Conservation (phyloP, 53 echinoderm and acorn worm species). For the Patiria pectinifera region DNA sequence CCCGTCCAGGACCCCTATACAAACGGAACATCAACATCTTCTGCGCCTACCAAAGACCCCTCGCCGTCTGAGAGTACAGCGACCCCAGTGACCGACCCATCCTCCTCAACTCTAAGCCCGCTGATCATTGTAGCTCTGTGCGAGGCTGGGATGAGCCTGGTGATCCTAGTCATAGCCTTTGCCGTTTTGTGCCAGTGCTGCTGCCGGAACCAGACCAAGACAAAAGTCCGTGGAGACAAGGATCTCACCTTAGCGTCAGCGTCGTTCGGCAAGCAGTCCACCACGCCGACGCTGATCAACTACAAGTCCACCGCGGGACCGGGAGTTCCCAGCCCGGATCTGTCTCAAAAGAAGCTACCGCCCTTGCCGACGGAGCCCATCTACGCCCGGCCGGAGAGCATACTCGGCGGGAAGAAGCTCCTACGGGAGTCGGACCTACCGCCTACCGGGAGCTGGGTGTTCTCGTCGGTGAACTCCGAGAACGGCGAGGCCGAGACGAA, state of each 20-base stretch:
- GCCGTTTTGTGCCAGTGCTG: constrained; percentile 61
- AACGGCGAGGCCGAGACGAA: constrained; percentile 47
- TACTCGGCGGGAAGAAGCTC: constrained; percentile 17
- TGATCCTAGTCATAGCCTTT: constrained; percentile 49
- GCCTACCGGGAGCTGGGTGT: constrained; percentile 52
- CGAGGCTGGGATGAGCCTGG: constrained; percentile 53
- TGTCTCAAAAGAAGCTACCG: constrained; percentile 33
- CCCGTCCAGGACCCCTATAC: not conserved
- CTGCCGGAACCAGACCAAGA: constrained; percentile 46
- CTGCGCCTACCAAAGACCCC: not conserved
- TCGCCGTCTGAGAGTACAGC: not conserved
- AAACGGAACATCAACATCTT: constrained; percentile 19
- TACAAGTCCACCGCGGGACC: constrained; percentile 43
- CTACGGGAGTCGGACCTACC: constrained; percentile 22
- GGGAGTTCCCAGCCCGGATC: not conserved
- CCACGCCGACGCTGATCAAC: constrained; percentile 44
- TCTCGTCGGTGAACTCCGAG: constrained; percentile 50
- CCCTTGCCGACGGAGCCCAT: constrained; percentile 14
- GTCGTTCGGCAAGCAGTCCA: constrained; percentile 52
- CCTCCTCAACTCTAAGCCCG: constrained; percentile 18
- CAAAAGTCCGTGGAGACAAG: constrained; percentile 50
- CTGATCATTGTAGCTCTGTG: constrained; percentile 52
- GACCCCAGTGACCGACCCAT: constrained; percentile 17
- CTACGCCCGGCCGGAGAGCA: constrained; percentile 26
- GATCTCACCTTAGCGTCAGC: constrained; percentile 46